Percentiles rank a stretch among this genome's conserved stretches.
Conservation (phyloP, 2,888 invertebrate genomes). For the Tridacna crocea region DNA sequence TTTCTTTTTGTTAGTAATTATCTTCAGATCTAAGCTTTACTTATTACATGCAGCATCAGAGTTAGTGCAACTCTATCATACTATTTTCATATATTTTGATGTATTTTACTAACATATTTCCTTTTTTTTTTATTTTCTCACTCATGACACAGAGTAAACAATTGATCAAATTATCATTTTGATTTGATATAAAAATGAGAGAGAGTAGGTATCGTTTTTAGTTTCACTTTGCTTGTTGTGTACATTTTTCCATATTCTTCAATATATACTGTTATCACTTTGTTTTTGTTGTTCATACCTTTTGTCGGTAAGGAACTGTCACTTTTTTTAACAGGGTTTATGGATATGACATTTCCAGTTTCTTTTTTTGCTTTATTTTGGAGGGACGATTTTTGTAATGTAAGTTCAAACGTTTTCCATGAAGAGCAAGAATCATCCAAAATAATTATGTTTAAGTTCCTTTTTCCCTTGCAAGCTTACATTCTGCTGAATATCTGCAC, state of each 20-base stretch:
- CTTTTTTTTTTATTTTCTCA: neutral
- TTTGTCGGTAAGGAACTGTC: neutral
- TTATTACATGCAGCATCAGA: too few relatives aligned
- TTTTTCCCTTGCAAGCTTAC: too few relatives aligned
- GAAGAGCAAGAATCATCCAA: too few relatives aligned
- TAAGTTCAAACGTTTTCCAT: neutral
- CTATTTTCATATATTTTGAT: too few relatives aligned
- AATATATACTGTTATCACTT: neutral
- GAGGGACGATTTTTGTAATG: neutral
- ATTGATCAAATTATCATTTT: conserved; percentile 25
- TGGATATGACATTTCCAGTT: neutral
- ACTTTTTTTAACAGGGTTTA: neutral
- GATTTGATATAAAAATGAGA: conserved; percentile 11
- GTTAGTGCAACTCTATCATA: too few relatives aligned
- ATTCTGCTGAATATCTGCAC: too few relatives aligned
- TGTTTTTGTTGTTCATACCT: neutral
- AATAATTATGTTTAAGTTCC: too few relatives aligned
- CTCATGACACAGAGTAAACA: conserved; percentile 18
- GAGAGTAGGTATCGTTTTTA: conserved; percentile 3
- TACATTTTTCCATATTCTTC: neutral
- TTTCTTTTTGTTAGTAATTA: too few relatives aligned
- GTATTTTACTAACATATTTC: neutral
- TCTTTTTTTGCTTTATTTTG: too few relatives aligned
- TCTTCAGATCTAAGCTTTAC: too few relatives aligned
- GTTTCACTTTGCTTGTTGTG: neutral